Percentiles rank a stretch among this genome's conserved stretches.
These are phyloP conservation scores for Arge pagana DNA, from an alignment of 2,888 invertebrate species.

Conservation along the genomic window DNA sequence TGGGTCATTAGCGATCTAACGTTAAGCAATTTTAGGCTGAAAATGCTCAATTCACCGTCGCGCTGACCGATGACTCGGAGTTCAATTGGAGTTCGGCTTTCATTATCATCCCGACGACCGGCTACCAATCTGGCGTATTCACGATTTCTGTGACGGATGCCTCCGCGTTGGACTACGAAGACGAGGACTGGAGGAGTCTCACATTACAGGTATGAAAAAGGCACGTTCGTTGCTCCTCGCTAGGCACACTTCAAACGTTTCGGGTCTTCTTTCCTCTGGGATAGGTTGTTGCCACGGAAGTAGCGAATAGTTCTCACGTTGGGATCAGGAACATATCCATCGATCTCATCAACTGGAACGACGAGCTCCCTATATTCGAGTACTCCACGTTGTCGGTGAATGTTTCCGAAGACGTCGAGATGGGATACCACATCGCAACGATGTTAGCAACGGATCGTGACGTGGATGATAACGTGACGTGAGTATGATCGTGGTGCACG, in stretches of 20 bases:
- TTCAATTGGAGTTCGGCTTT: constrained; percentile 60
- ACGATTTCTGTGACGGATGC: constrained; percentile 64
- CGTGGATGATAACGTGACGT: constrained; percentile 65
- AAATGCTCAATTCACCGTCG: constrained; percentile 64
- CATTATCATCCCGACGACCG: constrained; percentile 64
- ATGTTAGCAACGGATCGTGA: constrained; percentile 68
- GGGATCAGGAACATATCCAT: constrained; percentile 60
- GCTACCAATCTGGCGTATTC: constrained; percentile 66
- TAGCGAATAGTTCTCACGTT: constrained; percentile 41
- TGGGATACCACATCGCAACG: constrained; percentile 59
- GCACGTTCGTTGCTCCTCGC: background rate
- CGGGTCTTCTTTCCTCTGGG: background rate
- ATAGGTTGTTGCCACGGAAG: constrained; percentile 53
- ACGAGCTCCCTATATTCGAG: constrained; percentile 70
- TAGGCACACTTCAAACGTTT: background rate
- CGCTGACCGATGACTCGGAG: constrained; percentile 42
- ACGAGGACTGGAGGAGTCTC: constrained; percentile 60
- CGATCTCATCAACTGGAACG: constrained; percentile 70
- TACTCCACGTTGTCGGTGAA: constrained; percentile 50
- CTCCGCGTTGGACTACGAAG: constrained; percentile 65
- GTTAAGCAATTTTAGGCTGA: constrained; percentile 59
- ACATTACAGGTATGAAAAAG: constrained; percentile 50
- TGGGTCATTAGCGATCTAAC: background rate
- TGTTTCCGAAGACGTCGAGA: constrained; percentile 64
- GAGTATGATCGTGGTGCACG: constrained; percentile 43